These are phyloP conservation scores for Leucophenga maculata DNA, from an alignment of 2,888 invertebrate genomes.

Conservation along the genomic window DNA sequence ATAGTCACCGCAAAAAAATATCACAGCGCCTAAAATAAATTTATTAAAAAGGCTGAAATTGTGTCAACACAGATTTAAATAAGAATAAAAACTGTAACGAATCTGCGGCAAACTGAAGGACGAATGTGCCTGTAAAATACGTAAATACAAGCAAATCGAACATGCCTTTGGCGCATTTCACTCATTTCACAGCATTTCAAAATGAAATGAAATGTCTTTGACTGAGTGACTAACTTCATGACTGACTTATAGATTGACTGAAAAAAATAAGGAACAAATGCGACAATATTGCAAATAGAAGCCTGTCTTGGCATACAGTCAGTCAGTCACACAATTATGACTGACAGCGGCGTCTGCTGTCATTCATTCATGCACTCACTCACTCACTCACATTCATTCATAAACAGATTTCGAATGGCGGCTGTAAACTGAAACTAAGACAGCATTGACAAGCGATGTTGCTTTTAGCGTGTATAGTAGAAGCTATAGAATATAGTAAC, in stretches of 20 bases:
- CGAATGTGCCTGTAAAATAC: neutral
- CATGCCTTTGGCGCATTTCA: too few relatives aligned
- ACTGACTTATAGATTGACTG: too few relatives aligned
- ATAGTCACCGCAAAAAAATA: too few relatives aligned
- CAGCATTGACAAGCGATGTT: neutral
- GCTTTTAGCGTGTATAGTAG: neutral
- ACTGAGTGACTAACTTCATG: neutral
- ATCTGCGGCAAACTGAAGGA: neutral
- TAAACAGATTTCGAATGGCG: neutral
- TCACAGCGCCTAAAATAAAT: too few relatives aligned
- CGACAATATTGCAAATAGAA: neutral
- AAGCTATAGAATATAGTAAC: too few relatives aligned
- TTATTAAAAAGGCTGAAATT: too few relatives aligned
- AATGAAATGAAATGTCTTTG: neutral
- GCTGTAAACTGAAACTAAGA: neutral
- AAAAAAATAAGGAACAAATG: neutral
- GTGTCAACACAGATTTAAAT: too few relatives aligned
- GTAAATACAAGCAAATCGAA: too few relatives aligned
- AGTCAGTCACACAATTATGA: neutral
- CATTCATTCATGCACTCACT: conserved; percentile 38
- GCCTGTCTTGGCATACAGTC: neutral
- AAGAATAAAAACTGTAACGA: neutral
- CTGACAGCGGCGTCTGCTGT: neutral
- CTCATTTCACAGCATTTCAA: too few relatives aligned
- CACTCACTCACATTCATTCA: conserved; percentile 1